phyloP scores from a whole-genome alignment of 2,888 invertebrate species.

The Gnatocerus cornutus region DNA sequence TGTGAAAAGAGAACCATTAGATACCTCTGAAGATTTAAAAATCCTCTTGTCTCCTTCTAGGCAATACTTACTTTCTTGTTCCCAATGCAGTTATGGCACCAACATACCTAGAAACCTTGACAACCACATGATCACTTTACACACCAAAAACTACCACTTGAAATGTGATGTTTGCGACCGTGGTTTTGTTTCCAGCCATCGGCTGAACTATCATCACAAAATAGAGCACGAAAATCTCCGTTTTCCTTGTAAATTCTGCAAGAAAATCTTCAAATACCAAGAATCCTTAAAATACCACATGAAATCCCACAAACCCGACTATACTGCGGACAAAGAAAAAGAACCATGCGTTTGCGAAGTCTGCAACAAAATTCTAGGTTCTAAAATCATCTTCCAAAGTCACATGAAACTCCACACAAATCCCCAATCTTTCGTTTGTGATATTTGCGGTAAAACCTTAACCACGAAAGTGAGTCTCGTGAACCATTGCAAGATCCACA shows the following conservation, averaged over 20 bases:
- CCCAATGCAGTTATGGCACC: too few species aligned
- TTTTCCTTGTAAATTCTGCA: conserved; percentile 57
- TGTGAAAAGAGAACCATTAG: too few species aligned
- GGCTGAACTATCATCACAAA: conserved; percentile 55
- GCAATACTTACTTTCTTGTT: too few species aligned
- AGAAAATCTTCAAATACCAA: conserved; percentile 57
- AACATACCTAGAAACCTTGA: too few species aligned
- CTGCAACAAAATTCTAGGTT: not conserved
- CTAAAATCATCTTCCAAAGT: conserved; percentile 12
- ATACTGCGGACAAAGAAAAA: conserved; percentile 26
- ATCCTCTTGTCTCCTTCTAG: too few species aligned
- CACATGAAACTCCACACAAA: conserved; percentile 63
- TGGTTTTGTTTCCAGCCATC: conserved; percentile 56
- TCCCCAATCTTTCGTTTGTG: conserved; percentile 54
- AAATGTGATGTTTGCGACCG: conserved; percentile 59
- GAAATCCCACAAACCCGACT: conserved; percentile 53
- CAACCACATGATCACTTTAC: conserved; percentile 59
- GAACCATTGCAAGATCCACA: conserved; percentile 51
- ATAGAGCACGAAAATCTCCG: conserved; percentile 59
- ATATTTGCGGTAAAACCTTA: conserved; percentile 58
- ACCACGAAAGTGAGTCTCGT: conserved; percentile 53
- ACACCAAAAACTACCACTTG: conserved; percentile 72
- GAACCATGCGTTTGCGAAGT: conserved; percentile 2
- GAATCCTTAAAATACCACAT: conserved; percentile 50
- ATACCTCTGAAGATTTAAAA: too few species aligned